These are phyloP conservation scores for Drosophila flavopinicola DNA, from an alignment of 2,888 invertebrate species.

Conservation along the genomic window DNA sequence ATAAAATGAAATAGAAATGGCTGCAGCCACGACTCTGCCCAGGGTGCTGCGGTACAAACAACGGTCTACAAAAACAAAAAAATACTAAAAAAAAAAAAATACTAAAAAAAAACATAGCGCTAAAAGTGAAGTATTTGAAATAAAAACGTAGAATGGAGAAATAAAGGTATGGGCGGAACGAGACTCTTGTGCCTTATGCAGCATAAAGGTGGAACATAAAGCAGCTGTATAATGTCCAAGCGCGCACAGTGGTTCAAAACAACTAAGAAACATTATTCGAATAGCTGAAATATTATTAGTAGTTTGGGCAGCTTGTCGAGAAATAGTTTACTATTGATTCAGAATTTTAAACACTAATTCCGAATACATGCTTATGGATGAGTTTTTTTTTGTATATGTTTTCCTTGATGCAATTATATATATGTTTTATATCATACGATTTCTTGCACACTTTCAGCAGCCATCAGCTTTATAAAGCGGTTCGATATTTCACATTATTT, in stretches of 20 bases:
- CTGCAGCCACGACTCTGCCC: constrained; percentile 35
- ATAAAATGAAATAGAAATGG: constrained; percentile 73
- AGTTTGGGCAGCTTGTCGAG: too few species aligned
- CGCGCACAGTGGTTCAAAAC: constrained; percentile 15
- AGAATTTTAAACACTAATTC: too few species aligned
- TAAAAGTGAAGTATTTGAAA: constrained; percentile 30
- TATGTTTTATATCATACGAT: too few species aligned
- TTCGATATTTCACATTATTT: too few species aligned
- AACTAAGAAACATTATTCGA: not conserved
- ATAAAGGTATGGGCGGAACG: constrained; percentile 9
- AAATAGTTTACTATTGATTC: too few species aligned
- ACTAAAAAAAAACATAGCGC: constrained; percentile 6
- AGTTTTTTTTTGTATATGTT: too few species aligned
- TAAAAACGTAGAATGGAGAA: constrained; percentile 21
- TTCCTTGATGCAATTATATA: too few species aligned
- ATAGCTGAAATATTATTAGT: too few species aligned
- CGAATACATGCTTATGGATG: too few species aligned
- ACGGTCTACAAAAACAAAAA: constrained; percentile 4
- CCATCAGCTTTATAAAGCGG: too few species aligned
- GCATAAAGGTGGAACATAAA: constrained; percentile 25
- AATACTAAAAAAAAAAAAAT: not conserved
- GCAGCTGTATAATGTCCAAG: constrained; percentile 19
- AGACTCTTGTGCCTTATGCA: constrained; percentile 6
- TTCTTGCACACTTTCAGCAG: too few species aligned
- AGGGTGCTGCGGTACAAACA: constrained; percentile 18